Conservation (phyloP, 2,113 vertebrate species). For the Bufo bufo region DNA sequence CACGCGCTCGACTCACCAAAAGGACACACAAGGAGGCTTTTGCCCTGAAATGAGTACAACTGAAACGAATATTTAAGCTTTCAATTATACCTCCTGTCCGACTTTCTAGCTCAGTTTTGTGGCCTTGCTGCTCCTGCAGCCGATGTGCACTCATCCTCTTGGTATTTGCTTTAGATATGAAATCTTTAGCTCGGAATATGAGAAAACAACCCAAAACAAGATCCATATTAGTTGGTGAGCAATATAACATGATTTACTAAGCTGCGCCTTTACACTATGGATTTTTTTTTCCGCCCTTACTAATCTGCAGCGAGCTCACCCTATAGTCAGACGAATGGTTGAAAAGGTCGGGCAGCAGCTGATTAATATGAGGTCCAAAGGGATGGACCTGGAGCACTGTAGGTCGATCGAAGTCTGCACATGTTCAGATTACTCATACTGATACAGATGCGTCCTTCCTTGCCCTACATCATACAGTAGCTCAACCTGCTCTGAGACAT, state of each 20-base stretch:
- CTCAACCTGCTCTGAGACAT: too few species aligned
- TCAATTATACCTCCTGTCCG: slow-evolving; percentile 16
- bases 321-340: neutral
- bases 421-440: too few species aligned
- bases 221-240: neutral
- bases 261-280: neutral
- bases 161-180: slow-evolving; percentile 41
- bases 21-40: slow-evolving; percentile 8
- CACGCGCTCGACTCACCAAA: slow-evolving; percentile 14
- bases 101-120: neutral
- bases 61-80: slow-evolving; percentile 43
- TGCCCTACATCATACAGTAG: too few species aligned
- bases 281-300: neutral
- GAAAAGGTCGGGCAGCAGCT: neutral
- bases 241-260: slow-evolving; percentile 13
- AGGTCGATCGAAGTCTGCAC: too few species aligned
- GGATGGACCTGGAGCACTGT: neutral
- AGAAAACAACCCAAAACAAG: slow-evolving; percentile 28
- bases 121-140: neutral
- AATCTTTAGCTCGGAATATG: slow-evolving; percentile 22
- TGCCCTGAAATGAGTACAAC: neutral
- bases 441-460: too few species aligned
- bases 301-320: neutral
- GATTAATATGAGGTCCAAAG: neutral
- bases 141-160: neutral